Base-by-base conservation (phyloP, 1,140 invertebrate species). In the Drosophila sproati region DNA sequence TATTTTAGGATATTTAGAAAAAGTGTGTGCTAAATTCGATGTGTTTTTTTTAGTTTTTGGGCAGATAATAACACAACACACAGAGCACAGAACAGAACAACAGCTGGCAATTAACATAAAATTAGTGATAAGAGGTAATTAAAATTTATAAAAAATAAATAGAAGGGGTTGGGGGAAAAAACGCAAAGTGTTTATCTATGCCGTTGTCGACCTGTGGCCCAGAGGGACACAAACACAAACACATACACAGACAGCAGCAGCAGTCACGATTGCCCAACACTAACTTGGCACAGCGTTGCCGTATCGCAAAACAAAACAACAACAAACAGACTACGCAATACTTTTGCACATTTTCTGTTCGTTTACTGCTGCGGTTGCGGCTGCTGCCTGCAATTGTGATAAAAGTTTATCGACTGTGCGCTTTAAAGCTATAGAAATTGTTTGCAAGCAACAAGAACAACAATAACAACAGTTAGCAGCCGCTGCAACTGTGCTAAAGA, bases 31-130 rank as follows among this genome's bases (percentile, higher is more conserved):
- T 43, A 4, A 43, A n/a, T 43, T 43, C 39, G 39, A n/a, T 43
- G 10, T 43, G 2, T n/a, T n/a, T 47, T 52, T 37, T 37, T 10
- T 54, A 8, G 51, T 51, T 64, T 57, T 35, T 34, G 43, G 28
- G n/a, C 6, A 47, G 66, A 68, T 67, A 61, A 62, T 48, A 66
- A 57, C 50, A 37, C 2, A 57, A 34, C 31, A 51, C 10, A 37
- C 35, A 55, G 60, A 50, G 45, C 10, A 37, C 35, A 55, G 55
- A 50, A 62, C 60, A 69, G 32, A 56, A 48, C 79, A 82, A 71
- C 85, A 88, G 83, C 70, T 83, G 83, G 77, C 80, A 79, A 87
- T 87, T 87, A 87, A 80, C 83, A 89, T 87, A 87, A 80, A 87
- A 87, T 88, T 88, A 83, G 80, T 83, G 83, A 87, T 87, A 87